Percentiles rank a stretch among this genome's conserved stretches.
phyloP scores from a whole-genome alignment of 2,113 vertebrate species.

The Pyxicephalus adspersus region DNA sequence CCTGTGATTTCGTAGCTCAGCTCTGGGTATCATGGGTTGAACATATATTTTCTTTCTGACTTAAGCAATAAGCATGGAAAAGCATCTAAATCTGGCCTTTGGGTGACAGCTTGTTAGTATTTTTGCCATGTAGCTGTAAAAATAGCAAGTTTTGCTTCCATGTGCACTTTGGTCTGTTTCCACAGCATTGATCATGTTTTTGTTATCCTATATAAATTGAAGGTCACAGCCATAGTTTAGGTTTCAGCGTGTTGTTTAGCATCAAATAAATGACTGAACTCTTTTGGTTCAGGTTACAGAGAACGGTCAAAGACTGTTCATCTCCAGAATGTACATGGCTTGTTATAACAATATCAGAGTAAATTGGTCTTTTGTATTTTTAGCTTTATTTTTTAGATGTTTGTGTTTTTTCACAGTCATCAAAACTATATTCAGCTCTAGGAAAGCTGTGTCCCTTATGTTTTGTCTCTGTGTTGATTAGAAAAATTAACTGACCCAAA shows the following conservation, averaged over 20 bases:
- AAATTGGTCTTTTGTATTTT: constrained; percentile 45
- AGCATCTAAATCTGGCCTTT: constrained; percentile 55
- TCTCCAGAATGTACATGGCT: constrained; percentile 32
- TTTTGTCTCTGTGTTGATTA: no score
- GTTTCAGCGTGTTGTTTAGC: constrained; percentile 59
- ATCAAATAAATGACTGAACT: constrained; percentile 59
- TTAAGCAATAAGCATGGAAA: constrained; percentile 50
- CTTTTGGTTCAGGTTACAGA: constrained; percentile 8
- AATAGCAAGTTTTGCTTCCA: constrained; percentile 44
- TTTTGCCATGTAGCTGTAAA: constrained; percentile 56
- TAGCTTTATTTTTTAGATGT: no score
- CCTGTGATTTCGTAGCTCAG: background rate
- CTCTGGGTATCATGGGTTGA: constrained; percentile 51
- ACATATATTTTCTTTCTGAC: constrained; percentile 58
- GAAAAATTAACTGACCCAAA: no score
- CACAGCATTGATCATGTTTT: constrained; percentile 57
- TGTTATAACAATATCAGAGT: constrained; percentile 46
- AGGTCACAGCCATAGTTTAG: constrained; percentile 59
- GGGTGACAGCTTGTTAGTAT: constrained; percentile 56
- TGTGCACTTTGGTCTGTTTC: constrained; percentile 51
- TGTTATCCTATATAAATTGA: constrained; percentile 60
- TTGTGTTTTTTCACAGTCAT: no score
- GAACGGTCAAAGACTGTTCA: constrained; percentile 51
- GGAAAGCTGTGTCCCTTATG: no score
- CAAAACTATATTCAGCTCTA: no score